phyloP scores from a whole-genome alignment of 1,140 invertebrate species.

The Cotesia chilonis region DNA sequence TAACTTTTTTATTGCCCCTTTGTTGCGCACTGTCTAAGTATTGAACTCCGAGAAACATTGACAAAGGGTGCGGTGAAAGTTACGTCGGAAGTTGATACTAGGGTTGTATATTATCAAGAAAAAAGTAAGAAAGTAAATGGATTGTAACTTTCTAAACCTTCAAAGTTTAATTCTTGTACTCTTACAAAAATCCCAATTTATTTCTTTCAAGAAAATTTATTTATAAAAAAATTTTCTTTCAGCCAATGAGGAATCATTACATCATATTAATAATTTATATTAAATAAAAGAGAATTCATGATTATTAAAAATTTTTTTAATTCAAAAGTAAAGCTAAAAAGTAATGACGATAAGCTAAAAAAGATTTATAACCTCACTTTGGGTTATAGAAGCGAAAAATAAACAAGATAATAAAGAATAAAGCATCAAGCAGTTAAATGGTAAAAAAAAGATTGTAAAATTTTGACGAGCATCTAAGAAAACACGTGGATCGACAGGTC shows the following conservation, averaged over 20 bases:
- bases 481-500: conserved; percentile 43
- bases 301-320: background rate
- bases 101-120: conserved; percentile 17
- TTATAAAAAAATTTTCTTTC: too few relatives aligned
- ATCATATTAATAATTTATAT: too few relatives aligned
- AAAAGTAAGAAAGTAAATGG: conserved; percentile 7
- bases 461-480: conserved; percentile 13
- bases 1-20: conserved; percentile 49
- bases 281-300: too few relatives aligned
- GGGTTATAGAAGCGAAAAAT: background rate
- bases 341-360: background rate
- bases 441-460: conserved; percentile 9
- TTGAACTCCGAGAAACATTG: conserved; percentile 22
- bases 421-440: background rate
- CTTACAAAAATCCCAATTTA: too few relatives aligned
- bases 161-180: background rate
- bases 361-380: background rate
- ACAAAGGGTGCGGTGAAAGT: conserved; percentile 62
- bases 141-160: conserved; percentile 10
- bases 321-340: background rate
- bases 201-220: background rate
- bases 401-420: background rate
- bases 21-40: too few relatives aligned
- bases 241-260: too few relatives aligned
- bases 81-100: conserved; percentile 26